These are phyloP conservation scores for Drymodes brunneopygia DNA, from an alignment of 2,113 vertebrate species.

Conservation along the genomic window DNA sequence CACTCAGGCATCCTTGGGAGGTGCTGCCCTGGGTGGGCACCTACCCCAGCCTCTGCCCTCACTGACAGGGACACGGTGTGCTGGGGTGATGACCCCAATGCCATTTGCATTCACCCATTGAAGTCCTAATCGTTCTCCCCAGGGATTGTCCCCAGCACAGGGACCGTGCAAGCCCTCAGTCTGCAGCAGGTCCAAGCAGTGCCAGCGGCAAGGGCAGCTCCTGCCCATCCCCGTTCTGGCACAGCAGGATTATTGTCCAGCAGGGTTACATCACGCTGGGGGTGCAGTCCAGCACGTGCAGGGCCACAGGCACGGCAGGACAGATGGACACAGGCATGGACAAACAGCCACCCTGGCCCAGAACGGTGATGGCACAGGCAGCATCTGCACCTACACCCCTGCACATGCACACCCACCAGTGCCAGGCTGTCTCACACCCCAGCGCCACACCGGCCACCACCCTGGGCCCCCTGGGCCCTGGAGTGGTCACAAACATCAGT, in stretches of 20 bases:
- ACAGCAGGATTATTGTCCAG: background rate
- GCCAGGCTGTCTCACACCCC: background rate
- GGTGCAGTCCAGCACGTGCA: background rate
- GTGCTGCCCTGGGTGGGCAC: background rate
- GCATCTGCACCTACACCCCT: background rate
- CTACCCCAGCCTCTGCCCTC: background rate
- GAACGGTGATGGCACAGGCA: rapidly evolving
- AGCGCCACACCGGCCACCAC: rapidly evolving
- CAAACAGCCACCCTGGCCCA: background rate
- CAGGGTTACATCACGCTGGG: background rate
- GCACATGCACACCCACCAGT: rapidly evolving
- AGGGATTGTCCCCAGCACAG: background rate
- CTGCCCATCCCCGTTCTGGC: background rate
- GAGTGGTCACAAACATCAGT: background rate
- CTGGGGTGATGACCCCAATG: rapidly evolving
- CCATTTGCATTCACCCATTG: background rate
- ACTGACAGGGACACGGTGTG: rapidly evolving
- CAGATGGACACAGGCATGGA: background rate
- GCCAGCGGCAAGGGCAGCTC: background rate
- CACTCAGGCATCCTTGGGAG: rapidly evolving
- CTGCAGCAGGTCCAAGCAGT: background rate
- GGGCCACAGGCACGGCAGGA: background rate
- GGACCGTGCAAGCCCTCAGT: background rate
- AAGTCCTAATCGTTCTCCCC: background rate
- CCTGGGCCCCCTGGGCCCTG: too few species aligned